Evolutionary conservation across 2,113 vertebrate species (phyloP).

Genomic region (Pogonocichla stellata): DNA sequence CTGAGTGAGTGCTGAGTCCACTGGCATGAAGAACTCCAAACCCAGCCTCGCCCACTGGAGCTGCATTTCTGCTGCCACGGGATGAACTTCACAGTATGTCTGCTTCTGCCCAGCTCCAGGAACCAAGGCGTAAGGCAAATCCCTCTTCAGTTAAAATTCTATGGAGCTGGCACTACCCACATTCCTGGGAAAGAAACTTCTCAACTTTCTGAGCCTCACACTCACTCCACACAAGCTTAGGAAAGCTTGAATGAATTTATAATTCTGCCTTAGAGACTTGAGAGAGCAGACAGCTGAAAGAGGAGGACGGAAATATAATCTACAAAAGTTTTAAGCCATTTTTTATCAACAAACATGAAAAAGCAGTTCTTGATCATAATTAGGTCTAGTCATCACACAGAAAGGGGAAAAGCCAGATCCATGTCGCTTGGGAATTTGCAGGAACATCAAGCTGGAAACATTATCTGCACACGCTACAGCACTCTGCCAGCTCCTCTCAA

Average conservation of each 20-base stretch:
- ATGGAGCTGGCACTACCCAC: background rate
- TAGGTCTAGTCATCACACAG: background rate
- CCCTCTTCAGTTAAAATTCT: background rate
- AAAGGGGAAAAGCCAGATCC: background rate
- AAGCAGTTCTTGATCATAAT: background rate
- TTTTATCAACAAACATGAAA: background rate
- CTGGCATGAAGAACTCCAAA: background rate
- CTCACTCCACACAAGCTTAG: background rate
- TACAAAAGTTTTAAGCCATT: background rate
- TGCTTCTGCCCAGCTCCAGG: background rate
- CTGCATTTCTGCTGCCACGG: background rate
- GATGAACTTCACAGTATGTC: background rate
- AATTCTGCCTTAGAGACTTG: background rate
- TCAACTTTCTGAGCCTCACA: background rate
- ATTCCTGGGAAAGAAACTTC: background rate
- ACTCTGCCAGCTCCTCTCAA: background rate
- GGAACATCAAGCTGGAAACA: background rate
- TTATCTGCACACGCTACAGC: background rate
- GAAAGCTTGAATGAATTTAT: background rate
- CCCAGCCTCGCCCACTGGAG: background rate
- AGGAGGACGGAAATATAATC: background rate
- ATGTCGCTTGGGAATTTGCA: background rate
- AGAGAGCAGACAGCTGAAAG: accelerated
- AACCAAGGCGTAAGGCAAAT: background rate
- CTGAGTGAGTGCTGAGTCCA: background rate